A percentile compares a stretch with the other conserved stretches of the same genome.
phyloP scores from a whole-genome alignment of 1,140 invertebrate genomes.

The Mya arenaria region DNA sequence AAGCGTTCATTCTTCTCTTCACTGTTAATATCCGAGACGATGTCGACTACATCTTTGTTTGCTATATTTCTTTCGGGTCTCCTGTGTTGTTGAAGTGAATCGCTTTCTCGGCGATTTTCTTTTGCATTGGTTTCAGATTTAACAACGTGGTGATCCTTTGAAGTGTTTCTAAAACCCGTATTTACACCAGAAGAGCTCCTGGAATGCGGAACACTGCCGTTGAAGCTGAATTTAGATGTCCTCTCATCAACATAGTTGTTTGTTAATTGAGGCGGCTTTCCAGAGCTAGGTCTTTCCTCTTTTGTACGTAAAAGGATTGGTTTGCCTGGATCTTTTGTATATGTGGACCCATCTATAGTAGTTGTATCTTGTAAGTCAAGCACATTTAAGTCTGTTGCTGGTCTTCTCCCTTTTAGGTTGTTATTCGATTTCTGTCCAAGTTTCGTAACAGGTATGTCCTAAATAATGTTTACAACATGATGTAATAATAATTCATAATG shows the following conservation, averaged over 20 bases:
- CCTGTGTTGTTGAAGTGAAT: conserved; percentile 6
- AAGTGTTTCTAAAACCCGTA: no score
- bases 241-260: background rate
- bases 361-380: background rate
- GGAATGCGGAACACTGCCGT: background rate
- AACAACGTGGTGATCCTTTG: no score
- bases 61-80: conserved; percentile 33
- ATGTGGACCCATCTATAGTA: background rate
- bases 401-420: no score
- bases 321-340: conserved; percentile 1
- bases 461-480: no score
- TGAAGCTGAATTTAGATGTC: background rate
- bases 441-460: no score
- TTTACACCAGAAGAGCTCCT: no score
- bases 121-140: no score
- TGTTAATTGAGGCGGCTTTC: background rate
- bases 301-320: conserved; percentile 37
- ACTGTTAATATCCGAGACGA: conserved; percentile 55
- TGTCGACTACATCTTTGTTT: conserved; percentile 60
- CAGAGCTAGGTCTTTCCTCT: background rate
- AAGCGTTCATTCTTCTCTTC: conserved; percentile 54
- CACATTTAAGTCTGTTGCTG: conserved; percentile 3
- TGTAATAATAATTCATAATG: no score
- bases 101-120: background rate
- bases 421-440: no score